Evolutionary conservation across 2,888 invertebrate species (phyloP).

Genomic region (Endotricha flammealis): DNA sequence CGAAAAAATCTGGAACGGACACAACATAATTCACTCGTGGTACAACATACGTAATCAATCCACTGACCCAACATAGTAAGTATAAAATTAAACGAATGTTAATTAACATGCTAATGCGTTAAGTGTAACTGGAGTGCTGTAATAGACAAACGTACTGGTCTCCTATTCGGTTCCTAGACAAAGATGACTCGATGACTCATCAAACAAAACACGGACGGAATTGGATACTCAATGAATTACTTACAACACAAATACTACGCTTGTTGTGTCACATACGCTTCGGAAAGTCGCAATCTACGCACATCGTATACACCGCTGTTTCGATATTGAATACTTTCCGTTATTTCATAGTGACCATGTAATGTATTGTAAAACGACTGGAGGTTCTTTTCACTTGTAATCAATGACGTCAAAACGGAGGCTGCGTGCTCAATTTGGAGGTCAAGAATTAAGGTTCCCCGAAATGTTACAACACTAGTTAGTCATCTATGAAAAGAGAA

Average conservation of each 20-base stretch:
- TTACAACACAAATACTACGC: constrained; percentile 43
- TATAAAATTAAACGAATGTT: constrained; percentile 1
- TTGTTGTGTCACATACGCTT: constrained; percentile 25
- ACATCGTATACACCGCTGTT: constrained; percentile 18
- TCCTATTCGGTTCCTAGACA: constrained; percentile 8
- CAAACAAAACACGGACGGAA: constrained; percentile 26
- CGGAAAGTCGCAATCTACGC: constrained; percentile 3
- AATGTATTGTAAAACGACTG: no score
- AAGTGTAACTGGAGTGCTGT: neutral
- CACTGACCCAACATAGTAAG: constrained; percentile 1
- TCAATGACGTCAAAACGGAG: constrained; percentile 35
- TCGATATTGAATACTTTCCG: constrained; percentile 8
- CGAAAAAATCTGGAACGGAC: constrained; percentile 32
- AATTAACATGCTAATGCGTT: constrained; percentile 1
- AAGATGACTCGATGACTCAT: constrained; percentile 38
- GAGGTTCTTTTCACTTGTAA: neutral
- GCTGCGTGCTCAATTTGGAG: constrained; percentile 34
- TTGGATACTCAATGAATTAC: constrained; percentile 40
- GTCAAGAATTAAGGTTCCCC: constrained; percentile 20
- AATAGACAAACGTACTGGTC: no score
- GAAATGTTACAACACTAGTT: constrained; percentile 21
- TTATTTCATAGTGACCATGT: neutral
- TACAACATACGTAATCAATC: constrained; percentile 24
- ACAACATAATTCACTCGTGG: constrained; percentile 31
- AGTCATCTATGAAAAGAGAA: constrained; percentile 29